Conservation (phyloP, 2,797 vertebrate species). For the Rousettus madagascariensis region DNA sequence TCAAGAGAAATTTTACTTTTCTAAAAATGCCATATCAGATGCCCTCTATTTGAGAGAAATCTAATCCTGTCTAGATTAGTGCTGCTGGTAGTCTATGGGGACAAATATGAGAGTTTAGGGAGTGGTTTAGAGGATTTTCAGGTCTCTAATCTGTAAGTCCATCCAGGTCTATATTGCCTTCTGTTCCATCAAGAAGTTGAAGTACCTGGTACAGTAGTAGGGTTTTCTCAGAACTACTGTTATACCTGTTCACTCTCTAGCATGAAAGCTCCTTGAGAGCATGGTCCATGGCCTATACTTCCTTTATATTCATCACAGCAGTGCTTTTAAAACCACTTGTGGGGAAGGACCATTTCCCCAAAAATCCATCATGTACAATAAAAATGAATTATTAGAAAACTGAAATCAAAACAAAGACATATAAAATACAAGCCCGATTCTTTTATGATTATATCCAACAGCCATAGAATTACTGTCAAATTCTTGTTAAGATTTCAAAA, state of each 20-base stretch:
- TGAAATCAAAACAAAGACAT: constrained; percentile 1
- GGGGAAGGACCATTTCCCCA: not conserved
- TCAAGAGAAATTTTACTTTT: constrained; percentile 37
- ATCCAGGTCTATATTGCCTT: not conserved
- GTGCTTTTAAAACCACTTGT: constrained; percentile 4
- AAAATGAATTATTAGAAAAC: constrained; percentile 12
- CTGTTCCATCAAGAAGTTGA: not conserved
- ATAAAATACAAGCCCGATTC: not conserved
- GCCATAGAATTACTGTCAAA: not conserved
- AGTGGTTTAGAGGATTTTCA: not conserved
- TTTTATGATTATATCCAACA: constrained; percentile 33
- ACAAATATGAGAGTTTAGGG: not conserved
- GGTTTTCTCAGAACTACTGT: constrained; percentile 3
- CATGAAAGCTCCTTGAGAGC: not conserved
- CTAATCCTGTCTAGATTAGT: not conserved
- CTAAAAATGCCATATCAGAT: not conserved
- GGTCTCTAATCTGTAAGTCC: not conserved
- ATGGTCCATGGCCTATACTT: not conserved
- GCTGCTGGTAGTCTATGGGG: not conserved
- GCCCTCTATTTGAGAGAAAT: not conserved
- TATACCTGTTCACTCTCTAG: not conserved
- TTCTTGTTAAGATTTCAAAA: constrained; percentile 17
- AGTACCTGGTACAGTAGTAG: not conserved
- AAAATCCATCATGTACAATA: not conserved
- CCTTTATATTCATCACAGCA: not conserved